Conservation (phyloP, 2,888 invertebrate genomes). For the Eilema caniola region DNA sequence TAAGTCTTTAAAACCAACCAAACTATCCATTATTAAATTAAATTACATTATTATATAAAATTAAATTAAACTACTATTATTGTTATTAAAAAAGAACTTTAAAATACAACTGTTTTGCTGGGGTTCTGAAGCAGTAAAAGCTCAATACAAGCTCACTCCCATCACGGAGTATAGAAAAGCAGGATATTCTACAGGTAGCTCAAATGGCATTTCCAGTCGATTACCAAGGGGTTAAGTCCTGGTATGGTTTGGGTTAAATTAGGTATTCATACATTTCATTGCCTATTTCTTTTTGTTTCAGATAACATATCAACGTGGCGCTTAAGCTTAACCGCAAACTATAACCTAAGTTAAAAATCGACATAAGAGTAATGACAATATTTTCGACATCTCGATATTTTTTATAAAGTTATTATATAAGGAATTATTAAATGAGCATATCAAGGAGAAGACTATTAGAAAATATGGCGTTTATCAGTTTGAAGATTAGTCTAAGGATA, state of each 20-base stretch:
- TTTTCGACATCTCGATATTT: slow-evolving; percentile 69
- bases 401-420: slow-evolving; percentile 63
- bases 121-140: neutral
- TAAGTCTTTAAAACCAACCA: no score
- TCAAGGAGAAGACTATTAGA: slow-evolving; percentile 57
- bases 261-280: neutral
- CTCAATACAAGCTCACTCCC: no score
- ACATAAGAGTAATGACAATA: slow-evolving; percentile 65
- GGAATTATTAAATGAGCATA: slow-evolving; percentile 71
- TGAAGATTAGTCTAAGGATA: slow-evolving; percentile 74
- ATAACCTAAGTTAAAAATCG: slow-evolving; percentile 61
- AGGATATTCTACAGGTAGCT: neutral
- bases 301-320: slow-evolving; percentile 65
- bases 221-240: neutral
- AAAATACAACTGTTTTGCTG: neutral
- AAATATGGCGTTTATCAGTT: slow-evolving; percentile 72
- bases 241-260: no score
- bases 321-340: slow-evolving; percentile 63
- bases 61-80: no score
- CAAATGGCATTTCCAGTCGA: neutral
- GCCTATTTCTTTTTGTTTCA: slow-evolving; percentile 68
- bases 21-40: no score
- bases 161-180: no score
- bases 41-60: no score
- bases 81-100: neutral